A percentile compares a stretch with the other conserved stretches of the same genome.
Conservation (phyloP, 2,797 vertebrate genomes). For the Cyclopterus lumpus region DNA sequence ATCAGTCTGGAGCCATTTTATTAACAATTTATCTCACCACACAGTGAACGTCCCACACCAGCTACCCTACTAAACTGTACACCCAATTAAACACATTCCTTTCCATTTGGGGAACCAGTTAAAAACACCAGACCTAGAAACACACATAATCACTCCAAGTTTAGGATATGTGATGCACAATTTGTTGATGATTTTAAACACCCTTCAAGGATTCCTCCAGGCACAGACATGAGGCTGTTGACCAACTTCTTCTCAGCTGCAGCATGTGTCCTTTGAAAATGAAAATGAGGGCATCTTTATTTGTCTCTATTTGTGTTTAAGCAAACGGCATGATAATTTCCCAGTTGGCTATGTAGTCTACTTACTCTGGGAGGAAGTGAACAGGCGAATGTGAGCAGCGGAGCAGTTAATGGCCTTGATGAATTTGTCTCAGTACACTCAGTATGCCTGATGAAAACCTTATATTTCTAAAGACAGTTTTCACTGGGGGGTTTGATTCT, state of each 20-base stretch:
- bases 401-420: conserved; percentile 80
- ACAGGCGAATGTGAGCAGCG: conserved; percentile 66
- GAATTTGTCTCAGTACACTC: conserved; percentile 73
- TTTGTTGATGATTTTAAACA: conserved; percentile 16
- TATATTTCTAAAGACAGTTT: conserved; percentile 70
- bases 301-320: conserved; percentile 79
- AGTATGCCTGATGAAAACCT: conserved; percentile 72
- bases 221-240: conserved; percentile 29
- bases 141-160: background rate
- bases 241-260: conserved; percentile 51
- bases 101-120: conserved; percentile 49
- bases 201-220: conserved; percentile 10
- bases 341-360: conserved; percentile 75
- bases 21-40: conserved; percentile 52
- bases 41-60: conserved; percentile 14
- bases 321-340: conserved; percentile 79
- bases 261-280: conserved; percentile 64
- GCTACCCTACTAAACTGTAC: conserved; percentile 35
- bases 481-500: conserved; percentile 67
- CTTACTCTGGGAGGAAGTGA: conserved; percentile 75
- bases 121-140: conserved; percentile 35
- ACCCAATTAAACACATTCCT: conserved; percentile 36
- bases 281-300: conserved; percentile 77
- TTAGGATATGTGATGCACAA: conserved; percentile 9
- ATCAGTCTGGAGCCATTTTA: conserved; percentile 44